Conservation (phyloP, 1,140 invertebrate species). For the Drosophila orosa region DNA sequence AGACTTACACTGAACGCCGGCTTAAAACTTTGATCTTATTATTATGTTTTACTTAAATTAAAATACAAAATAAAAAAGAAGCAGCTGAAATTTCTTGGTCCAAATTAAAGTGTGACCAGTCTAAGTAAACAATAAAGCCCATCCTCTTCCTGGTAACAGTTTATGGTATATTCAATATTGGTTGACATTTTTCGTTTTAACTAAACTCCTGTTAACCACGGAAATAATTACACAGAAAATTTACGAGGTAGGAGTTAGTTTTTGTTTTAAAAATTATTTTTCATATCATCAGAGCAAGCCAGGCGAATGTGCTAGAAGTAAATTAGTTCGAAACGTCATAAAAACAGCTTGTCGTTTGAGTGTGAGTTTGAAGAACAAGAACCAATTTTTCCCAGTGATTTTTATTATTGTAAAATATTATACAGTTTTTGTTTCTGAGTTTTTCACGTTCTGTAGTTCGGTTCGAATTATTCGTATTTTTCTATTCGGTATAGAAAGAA, state of each 20-base stretch:
- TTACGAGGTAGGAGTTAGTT: too few species aligned
- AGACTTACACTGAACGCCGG: slow-evolving; percentile 29
- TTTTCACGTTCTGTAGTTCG: background rate
- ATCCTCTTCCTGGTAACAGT: too few species aligned
- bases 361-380: background rate
- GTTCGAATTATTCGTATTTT: background rate
- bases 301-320: background rate
- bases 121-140: background rate
- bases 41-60: slow-evolving; percentile 14
- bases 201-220: too few species aligned
- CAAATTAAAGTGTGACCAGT: slow-evolving; percentile 10
- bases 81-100: slow-evolving; percentile 10
- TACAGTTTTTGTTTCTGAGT: too few species aligned
- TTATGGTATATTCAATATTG: slow-evolving; percentile 4
- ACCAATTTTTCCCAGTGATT: background rate
- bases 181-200: background rate
- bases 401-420: background rate
- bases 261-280: background rate
- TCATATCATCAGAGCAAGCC: background rate
- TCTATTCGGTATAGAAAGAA: background rate
- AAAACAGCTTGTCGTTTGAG: background rate
- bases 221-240: too few species aligned
- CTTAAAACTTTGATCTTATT: slow-evolving; percentile 5
- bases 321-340: background rate
- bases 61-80: slow-evolving; percentile 35